Percentiles rank a stretch among this genome's conserved stretches.
These are phyloP conservation scores for Leucosticte australis DNA, from an alignment of 2,113 vertebrate genomes.

Conservation along the genomic window DNA sequence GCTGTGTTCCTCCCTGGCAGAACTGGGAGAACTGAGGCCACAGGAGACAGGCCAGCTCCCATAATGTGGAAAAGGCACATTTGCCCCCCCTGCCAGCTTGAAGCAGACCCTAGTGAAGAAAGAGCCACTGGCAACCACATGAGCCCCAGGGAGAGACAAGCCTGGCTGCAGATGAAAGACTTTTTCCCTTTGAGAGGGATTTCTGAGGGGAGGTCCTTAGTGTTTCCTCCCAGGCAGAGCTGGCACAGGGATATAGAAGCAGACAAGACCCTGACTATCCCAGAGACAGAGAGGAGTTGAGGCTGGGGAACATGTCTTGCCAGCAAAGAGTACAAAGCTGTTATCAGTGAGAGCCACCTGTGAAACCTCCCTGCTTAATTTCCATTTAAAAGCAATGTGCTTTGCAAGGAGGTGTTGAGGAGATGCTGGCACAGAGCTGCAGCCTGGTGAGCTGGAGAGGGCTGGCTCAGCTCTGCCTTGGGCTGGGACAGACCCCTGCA, in stretches of 20 bases:
- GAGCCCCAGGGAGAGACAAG: background rate
- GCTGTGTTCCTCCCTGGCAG: background rate
- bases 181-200: background rate
- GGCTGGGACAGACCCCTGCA: background rate
- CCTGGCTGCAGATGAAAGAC: background rate
- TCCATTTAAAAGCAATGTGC: background rate
- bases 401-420: background rate
- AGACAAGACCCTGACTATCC: background rate
- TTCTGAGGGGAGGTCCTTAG: background rate
- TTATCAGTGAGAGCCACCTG: slow-evolving; percentile 35
- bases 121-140: background rate
- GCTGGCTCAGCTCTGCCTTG: no score
- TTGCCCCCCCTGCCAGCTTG: background rate
- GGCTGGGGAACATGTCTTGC: background rate
- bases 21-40: background rate
- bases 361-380: background rate
- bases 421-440: background rate
- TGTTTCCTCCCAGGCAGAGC: background rate
- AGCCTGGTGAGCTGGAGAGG: background rate
- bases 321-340: background rate
- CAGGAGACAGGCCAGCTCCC: background rate
- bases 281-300: background rate
- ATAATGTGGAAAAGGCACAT: background rate
- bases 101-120: background rate
- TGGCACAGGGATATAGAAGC: background rate